Evolutionary conservation across 2,888 invertebrate species (phyloP).

Genomic region (Sericinus montela): DNA sequence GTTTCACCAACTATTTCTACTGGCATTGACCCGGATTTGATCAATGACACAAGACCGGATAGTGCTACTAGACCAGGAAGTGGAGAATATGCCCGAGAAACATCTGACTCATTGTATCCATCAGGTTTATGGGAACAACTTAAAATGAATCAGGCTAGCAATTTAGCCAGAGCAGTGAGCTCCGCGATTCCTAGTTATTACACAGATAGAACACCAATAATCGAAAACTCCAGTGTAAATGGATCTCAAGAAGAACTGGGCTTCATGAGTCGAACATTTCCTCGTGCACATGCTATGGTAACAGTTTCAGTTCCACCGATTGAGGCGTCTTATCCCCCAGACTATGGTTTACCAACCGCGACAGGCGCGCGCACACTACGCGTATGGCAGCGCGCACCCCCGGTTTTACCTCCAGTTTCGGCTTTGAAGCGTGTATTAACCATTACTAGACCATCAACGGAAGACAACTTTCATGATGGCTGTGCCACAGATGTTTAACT

Average conservation of each 20-base stretch:
- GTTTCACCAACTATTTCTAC: conserved; percentile 87
- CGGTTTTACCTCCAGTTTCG: conserved; percentile 91
- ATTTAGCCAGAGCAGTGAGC: conserved; percentile 79
- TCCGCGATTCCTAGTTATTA: conserved; percentile 80
- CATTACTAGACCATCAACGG: conserved; percentile 91
- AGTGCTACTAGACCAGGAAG: conserved; percentile 81
- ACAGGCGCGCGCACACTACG: conserved; percentile 86
- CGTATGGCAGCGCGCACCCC: conserved; percentile 93
- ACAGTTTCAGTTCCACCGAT: conserved; percentile 61
- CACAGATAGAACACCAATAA: conserved; percentile 87
- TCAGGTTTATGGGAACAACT: conserved; percentile 88
- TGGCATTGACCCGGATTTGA: conserved; percentile 90
- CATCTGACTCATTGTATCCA: conserved; percentile 87
- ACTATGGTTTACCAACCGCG: conserved; percentile 86
- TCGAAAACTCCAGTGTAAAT: conserved; percentile 80
- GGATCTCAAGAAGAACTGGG: conserved; percentile 81
- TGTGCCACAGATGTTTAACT: conserved; percentile 93
- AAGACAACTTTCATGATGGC: conserved; percentile 95
- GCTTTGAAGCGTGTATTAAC: conserved; percentile 91
- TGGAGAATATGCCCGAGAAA: conserved; percentile 88
- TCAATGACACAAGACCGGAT: conserved; percentile 88
- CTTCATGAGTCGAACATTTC: conserved; percentile 81
- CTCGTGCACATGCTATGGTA: conserved; percentile 68
- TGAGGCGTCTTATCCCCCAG: conserved; percentile 83
- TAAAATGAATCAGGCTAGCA: conserved; percentile 70